phyloP scores from a whole-genome alignment of 1,140 invertebrate genomes.

The Lucilia sericata region DNA sequence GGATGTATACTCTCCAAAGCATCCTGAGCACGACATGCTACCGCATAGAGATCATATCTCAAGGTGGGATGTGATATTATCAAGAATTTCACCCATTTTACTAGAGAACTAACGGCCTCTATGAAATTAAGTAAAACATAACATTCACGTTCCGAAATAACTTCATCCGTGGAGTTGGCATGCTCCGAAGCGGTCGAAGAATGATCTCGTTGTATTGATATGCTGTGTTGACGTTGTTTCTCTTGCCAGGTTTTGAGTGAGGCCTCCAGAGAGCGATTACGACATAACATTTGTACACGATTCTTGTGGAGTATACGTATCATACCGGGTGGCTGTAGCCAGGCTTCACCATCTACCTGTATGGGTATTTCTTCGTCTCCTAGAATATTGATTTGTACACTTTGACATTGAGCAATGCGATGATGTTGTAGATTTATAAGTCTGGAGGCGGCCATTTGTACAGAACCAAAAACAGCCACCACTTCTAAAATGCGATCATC shows the following conservation, averaged over 20 bases:
- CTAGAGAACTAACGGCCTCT: conserved; percentile 82
- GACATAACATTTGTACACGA: conserved; percentile 93
- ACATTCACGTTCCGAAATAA: conserved; percentile 74
- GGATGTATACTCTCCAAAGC: conserved; percentile 86
- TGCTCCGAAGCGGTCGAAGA: conserved; percentile 65
- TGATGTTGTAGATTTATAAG: conserved; percentile 96
- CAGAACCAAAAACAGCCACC: conserved; percentile 95
- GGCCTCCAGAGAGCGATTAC: conserved; percentile 90
- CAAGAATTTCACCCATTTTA: conserved; percentile 85
- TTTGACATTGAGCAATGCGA: conserved; percentile 95
- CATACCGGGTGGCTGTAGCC: conserved; percentile 97
- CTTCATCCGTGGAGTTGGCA: conserved; percentile 66
- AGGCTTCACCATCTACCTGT: conserved; percentile 97
- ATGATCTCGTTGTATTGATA: conserved; percentile 66
- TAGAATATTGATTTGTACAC: conserved; percentile 94
- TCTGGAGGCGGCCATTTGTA: conserved; percentile 96
- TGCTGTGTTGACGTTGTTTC: conserved; percentile 80
- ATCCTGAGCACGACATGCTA: conserved; percentile 79
- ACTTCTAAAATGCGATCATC: conserved; percentile 95
- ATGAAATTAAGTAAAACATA: conserved; percentile 82
- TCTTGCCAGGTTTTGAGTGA: conserved; percentile 94
- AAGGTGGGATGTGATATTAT: conserved; percentile 75
- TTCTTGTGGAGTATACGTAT: conserved; percentile 97
- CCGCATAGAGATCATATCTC: conserved; percentile 77
- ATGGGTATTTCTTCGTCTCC: conserved; percentile 89